Percentiles rank a stretch among this genome's conserved stretches.
phyloP scores from a whole-genome alignment of 2,113 vertebrate species.

The Brachyhypopomus occidentalis region DNA sequence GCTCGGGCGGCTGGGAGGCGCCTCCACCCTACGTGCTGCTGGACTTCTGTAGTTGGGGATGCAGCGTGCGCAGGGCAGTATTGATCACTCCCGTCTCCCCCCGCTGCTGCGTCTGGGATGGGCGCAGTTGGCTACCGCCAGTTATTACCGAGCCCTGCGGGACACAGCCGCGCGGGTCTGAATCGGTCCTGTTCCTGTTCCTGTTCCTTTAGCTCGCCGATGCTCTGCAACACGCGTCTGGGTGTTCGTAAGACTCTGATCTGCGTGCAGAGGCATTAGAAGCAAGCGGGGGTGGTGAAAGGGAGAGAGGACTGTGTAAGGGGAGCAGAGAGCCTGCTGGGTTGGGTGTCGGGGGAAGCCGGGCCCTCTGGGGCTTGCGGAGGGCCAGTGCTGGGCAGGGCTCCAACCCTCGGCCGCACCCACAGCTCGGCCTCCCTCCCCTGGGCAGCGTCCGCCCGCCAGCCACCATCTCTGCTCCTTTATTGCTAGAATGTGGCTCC shows the following conservation, averaged over 20 bases:
- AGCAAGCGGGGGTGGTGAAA: constrained; percentile 9
- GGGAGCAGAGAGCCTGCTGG: constrained; percentile 17
- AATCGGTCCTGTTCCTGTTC: background rate
- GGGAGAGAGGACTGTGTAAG: constrained; percentile 9
- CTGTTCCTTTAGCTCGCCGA: background rate
- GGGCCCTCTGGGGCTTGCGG: constrained; percentile 42
- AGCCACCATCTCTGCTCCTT: constrained; percentile 48
- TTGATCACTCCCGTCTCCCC: background rate
- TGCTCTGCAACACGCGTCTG: background rate
- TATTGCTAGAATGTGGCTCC: constrained; percentile 56
- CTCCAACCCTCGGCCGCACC: constrained; percentile 51
- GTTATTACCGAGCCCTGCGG: constrained; percentile 13
- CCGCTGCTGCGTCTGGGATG: background rate
- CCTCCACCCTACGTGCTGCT: too few species aligned
- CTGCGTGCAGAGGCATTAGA: background rate
- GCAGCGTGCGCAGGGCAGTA: background rate
- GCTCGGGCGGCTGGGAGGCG: too few species aligned
- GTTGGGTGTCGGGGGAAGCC: constrained; percentile 28
- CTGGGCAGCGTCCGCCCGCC: constrained; percentile 48
- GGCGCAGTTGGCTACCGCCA: background rate
- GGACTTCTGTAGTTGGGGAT: too few species aligned
- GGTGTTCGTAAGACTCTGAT: background rate
- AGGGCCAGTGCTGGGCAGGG: constrained; percentile 37
- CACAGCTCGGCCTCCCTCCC: constrained; percentile 52
- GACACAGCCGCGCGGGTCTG: background rate